Conservation (phyloP, 2,888 invertebrate species). For the Dasysyrphus albostriatus region DNA sequence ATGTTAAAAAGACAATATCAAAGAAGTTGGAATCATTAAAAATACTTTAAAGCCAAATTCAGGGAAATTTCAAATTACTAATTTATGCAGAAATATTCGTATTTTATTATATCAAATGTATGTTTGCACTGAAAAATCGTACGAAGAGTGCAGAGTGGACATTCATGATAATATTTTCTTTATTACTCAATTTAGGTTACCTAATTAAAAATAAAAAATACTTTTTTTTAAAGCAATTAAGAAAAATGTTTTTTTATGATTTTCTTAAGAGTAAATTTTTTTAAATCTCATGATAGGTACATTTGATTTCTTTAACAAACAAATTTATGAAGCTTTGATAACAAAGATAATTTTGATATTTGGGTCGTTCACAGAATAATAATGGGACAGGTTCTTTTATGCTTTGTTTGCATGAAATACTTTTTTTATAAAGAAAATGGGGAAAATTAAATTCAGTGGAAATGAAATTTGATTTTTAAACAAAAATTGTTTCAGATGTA, state of each 20-base stretch:
- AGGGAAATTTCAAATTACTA: slow-evolving; percentile 1
- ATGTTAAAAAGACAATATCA: neutral
- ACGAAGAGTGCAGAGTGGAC: neutral
- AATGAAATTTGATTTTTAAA: too few relatives aligned
- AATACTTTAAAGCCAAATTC: slow-evolving; percentile 9
- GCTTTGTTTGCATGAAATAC: too few relatives aligned
- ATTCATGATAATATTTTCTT: slow-evolving; percentile 4
- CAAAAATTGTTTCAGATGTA: too few relatives aligned
- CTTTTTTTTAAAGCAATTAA: slow-evolving; percentile 6
- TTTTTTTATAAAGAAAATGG: too few relatives aligned
- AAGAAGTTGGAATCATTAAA: neutral
- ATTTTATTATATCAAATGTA: neutral
- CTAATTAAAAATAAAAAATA: slow-evolving; percentile 4
- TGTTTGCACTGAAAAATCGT: neutral
- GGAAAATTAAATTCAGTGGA: too few relatives aligned
- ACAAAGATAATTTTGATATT: neutral
- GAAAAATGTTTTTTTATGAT: neutral
- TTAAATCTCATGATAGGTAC: neutral
- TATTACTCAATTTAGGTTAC: slow-evolving; percentile 9
- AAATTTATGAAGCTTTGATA: neutral
- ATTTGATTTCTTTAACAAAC: neutral
- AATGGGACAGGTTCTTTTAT: too few relatives aligned
- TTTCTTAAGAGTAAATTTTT: neutral
- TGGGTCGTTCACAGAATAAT: too few relatives aligned
- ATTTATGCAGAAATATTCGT: slow-evolving; percentile 24